A percentile compares a stretch with the other conserved stretches of the same genome.
These are phyloP conservation scores for Poecilus cupreus DNA, from an alignment of 2,888 invertebrate genomes.

Conservation along the genomic window DNA sequence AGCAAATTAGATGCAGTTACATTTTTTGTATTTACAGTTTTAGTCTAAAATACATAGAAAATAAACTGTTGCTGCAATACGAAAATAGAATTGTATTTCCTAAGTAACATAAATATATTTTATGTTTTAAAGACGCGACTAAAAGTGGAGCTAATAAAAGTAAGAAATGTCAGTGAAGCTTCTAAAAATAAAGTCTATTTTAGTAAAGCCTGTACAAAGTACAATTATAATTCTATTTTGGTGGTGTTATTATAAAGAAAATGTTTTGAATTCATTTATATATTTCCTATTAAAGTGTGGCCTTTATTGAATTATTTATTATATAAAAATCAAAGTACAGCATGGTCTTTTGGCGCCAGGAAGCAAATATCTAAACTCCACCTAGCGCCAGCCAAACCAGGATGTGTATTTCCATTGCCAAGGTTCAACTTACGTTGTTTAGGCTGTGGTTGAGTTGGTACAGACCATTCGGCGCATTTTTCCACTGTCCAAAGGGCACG, in stretches of 20 bases:
- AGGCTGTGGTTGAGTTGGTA: slow-evolving; percentile 39
- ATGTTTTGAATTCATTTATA: too few species aligned
- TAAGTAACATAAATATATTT: too few species aligned
- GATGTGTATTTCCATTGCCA: slow-evolving; percentile 17
- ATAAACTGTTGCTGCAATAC: too few species aligned
- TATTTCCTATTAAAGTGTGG: too few species aligned
- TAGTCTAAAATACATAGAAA: too few species aligned
- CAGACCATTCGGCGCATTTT: slow-evolving; percentile 58
- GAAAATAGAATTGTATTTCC: too few species aligned
- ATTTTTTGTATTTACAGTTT: too few species aligned
- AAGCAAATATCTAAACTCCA: background rate
- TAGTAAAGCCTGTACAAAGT: slow-evolving; percentile 13
- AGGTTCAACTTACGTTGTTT: slow-evolving; percentile 48
- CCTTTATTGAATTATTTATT: too few species aligned
- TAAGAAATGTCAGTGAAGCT: background rate
- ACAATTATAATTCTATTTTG: slow-evolving; percentile 3
- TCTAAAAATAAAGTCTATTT: slow-evolving; percentile 22
- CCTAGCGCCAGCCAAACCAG: background rate
- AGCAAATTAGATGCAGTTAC: too few species aligned
- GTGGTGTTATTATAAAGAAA: background rate
- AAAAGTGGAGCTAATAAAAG: background rate
- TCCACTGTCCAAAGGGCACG: slow-evolving; percentile 54
- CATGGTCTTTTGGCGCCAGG: background rate
- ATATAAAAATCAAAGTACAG: too few species aligned
- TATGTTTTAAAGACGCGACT: too few species aligned